These are phyloP conservation scores for human (Homo sapiens) DNA, from an alignment of 2,113 vertebrate species.

Conservation along the genomic window DNA sequence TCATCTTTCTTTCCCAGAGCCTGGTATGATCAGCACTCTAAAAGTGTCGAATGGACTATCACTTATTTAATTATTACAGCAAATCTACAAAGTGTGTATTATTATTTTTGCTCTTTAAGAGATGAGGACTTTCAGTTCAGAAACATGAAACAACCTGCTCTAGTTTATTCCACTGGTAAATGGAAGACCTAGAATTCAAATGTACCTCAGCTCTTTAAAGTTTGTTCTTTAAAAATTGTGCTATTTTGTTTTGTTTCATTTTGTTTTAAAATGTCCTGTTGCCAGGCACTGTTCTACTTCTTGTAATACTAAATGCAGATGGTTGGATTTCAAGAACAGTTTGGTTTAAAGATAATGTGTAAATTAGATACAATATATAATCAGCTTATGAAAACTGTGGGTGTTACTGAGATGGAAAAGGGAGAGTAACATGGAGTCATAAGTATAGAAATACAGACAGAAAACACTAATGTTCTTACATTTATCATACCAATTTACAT, in stretches of 20 bases:
- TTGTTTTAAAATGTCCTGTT: background rate
- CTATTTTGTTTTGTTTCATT: conserved; percentile 23
- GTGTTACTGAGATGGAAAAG: background rate
- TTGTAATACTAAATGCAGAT: background rate
- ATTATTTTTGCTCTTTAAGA: conserved; percentile 11
- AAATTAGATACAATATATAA: background rate
- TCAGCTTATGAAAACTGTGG: background rate
- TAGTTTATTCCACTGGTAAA: conserved; percentile 14
- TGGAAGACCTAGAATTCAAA: background rate
- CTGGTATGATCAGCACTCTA: background rate
- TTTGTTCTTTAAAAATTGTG: background rate
- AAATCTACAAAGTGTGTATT: background rate
- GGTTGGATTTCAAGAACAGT: background rate
- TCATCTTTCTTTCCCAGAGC: background rate
- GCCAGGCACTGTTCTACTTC: background rate
- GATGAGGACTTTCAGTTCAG: background rate
- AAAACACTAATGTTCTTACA: background rate
- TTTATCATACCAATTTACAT: background rate
- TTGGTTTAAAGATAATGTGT: background rate
- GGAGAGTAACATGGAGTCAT: background rate
- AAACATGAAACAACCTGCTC: background rate
- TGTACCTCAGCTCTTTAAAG: background rate
- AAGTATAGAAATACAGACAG: background rate
- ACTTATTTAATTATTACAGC: background rate
- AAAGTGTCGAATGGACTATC: background rate